Evolutionary conservation across 2,113 vertebrate species (phyloP), one percentile per base, ranked within the genome.

Genomic region (Thomomys bottae): DNA sequence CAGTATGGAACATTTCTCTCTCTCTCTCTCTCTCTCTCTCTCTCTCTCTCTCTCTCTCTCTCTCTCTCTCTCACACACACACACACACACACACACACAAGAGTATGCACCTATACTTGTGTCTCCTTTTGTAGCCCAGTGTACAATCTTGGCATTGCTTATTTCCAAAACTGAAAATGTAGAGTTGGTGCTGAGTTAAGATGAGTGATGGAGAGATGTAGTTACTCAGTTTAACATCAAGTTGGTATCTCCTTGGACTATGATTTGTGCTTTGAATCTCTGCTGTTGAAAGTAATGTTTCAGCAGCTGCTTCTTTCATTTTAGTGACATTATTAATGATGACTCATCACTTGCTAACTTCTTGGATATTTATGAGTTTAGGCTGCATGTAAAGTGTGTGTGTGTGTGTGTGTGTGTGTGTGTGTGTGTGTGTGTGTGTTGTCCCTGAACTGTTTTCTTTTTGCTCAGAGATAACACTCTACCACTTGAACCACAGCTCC

Each of bases 261-360:
- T 42, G 14, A 15, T 71, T 79, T 78, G 72, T 18, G 45, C 57
- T 78, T 49, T 89, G 59, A 94, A 75, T 63, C 36, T 75, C 63
- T 57, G 0, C 91, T 84, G 63, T 42, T 91, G 28, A 89, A 84
- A 94, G 49, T 20, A 82, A 63, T 21, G 12, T 61, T 83, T 83
- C 38, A 72, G 34, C 6, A 90, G 59, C 57, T 72, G 26, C 21
- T 77, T 89, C 40, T 32, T 85, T 90, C 63, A 72, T 89, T 66
- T 34, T 76, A 72, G 49, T 88, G 54, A 36, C 61, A 76, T 34
- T 36, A 45, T 76, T 94, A 67, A 89, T 87, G 81, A 89, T 49
- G 88, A 36, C 14, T 72, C 67, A 38, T 85, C 54, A 80, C 32
- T 71, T 66, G 23, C 54, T 86, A 63, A 76, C 85, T 84, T 68